A percentile compares a stretch with the other conserved stretches of the same genome.
These are phyloP conservation scores for Acipenser ruthenus DNA, from an alignment of 2,797 vertebrate species.

Conservation along the genomic window DNA sequence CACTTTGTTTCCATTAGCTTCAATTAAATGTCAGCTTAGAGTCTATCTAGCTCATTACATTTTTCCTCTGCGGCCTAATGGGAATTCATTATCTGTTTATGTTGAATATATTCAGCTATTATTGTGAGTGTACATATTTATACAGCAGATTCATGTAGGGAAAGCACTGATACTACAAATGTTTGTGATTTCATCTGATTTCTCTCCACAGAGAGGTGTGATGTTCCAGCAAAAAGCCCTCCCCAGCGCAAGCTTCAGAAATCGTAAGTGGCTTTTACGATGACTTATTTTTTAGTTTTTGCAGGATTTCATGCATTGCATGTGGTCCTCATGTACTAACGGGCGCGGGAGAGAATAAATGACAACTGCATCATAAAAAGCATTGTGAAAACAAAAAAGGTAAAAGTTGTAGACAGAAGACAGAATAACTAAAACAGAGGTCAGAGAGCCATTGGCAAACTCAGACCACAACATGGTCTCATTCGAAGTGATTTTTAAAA, in stretches of 20 bases:
- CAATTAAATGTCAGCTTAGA: background rate
- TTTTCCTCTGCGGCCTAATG: background rate
- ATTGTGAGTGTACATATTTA: background rate
- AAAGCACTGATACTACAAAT: background rate
- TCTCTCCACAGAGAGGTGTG: constrained; percentile 38
- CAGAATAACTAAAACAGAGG: too few species aligned
- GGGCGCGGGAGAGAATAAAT: too few species aligned
- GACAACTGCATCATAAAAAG: too few species aligned
- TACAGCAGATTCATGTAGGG: background rate
- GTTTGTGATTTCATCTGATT: constrained; percentile 2
- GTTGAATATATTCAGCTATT: background rate
- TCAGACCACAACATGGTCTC: too few species aligned
- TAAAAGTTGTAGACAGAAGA: too few species aligned
- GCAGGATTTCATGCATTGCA: too few species aligned
- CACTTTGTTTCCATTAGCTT: constrained; percentile 1
- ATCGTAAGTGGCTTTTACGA: constrained; percentile 55
- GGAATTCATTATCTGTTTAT: constrained; percentile 2
- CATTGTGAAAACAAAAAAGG: too few species aligned
- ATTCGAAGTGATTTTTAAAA: too few species aligned
- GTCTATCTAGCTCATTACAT: background rate
- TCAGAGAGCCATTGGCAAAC: too few species aligned
- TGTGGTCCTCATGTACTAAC: too few species aligned
- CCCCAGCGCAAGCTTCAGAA: constrained; percentile 62
- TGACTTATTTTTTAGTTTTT: too few species aligned
- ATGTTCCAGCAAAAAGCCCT: constrained; percentile 45